Evolutionary conservation across 2,888 invertebrate species (phyloP), one percentile per base, ranked within the genome.

Genomic region (Scaptodrosophila latifasciaeformis): DNA sequence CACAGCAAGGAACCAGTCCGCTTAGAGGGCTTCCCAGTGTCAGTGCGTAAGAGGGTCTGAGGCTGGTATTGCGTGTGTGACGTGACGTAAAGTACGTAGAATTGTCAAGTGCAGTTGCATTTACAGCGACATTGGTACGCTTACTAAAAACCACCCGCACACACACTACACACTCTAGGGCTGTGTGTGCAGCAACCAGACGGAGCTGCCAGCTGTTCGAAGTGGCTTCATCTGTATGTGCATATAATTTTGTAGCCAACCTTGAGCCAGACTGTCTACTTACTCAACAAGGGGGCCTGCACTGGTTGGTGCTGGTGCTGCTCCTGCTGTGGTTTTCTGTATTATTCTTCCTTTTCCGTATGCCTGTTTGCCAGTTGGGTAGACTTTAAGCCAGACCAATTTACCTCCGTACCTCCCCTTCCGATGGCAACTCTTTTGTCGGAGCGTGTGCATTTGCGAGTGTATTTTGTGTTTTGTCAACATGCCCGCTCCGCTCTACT

Each of bases 61-160:
- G 58, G 43, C 58, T 60, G 70, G 42, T 35, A 53, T 44, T 35
- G 46, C 49, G 37, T 39, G 51, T 51, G 48, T 12, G 56, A 51
- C 52, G 65, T 65, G 60, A 56, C 43, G 46, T 45, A 17, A 13
- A 6, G 24, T 10, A 18, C 42, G 45, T 35, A 48, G 62, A 51
- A 44, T 27, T 49, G 46, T 30, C 52, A 64, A 59, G 46, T 67
- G 54, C 53, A 67, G 50, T 57, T 52, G 50, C 76, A 75, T 76
- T 65, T 78, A 61, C 76, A 75, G 69, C 75, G 71, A 75, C 75
- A 72, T 68, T 78, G 76, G 55, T 17, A 45, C 30, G 63, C 66
- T 54, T 61, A 78, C 58, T 37, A 29, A 47, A 35, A 49, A 13
- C 48, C 45, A 24, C 50, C 27, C 51, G 31, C 39, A 42, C 4